These are phyloP conservation scores for Argentina silus DNA, from an alignment of 2,797 vertebrate species.

Conservation along the genomic window DNA sequence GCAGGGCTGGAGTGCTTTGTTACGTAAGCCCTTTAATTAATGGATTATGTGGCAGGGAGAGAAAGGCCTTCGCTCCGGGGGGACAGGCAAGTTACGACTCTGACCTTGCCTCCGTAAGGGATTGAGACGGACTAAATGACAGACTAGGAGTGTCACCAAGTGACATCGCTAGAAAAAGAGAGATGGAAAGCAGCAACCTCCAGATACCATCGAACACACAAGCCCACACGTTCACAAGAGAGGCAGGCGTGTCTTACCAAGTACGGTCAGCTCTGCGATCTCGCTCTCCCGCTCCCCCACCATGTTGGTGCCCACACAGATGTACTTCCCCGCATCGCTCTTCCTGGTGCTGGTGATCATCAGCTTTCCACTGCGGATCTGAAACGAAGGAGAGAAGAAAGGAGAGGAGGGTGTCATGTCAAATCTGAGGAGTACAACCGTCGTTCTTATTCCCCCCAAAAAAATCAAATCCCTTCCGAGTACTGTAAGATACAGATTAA, in stretches of 20 bases:
- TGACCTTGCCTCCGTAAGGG: slow-evolving; percentile 24
- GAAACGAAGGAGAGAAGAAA: slow-evolving; percentile 27
- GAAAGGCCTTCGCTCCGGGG: slow-evolving; percentile 35
- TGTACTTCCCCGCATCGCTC: slow-evolving; percentile 92
- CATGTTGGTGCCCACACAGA: slow-evolving; percentile 96
- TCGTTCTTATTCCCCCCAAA: too few species aligned
- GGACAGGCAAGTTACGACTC: slow-evolving; percentile 24
- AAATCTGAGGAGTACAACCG: too few species aligned
- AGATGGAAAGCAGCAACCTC: background rate
- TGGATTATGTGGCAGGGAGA: slow-evolving; percentile 40
- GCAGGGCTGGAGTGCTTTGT: slow-evolving; percentile 35
- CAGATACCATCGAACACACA: too few species aligned
- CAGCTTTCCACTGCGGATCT: slow-evolving; percentile 95
- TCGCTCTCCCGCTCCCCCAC: slow-evolving; percentile 94
- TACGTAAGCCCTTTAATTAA: slow-evolving; percentile 59
- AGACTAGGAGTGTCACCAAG: slow-evolving; percentile 14
- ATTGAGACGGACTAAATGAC: slow-evolving; percentile 39
- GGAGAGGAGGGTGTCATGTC: background rate
- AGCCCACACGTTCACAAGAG: too few species aligned
- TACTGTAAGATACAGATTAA: too few species aligned
- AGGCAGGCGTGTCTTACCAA: slow-evolving; percentile 78
- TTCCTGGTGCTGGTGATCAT: slow-evolving; percentile 96
- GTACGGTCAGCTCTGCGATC: slow-evolving; percentile 90
- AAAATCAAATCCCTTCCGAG: too few species aligned
- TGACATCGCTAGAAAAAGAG: background rate